These are phyloP conservation scores for Aplodontia rufa DNA, from an alignment of 2,113 vertebrate genomes.

Conservation along the genomic window DNA sequence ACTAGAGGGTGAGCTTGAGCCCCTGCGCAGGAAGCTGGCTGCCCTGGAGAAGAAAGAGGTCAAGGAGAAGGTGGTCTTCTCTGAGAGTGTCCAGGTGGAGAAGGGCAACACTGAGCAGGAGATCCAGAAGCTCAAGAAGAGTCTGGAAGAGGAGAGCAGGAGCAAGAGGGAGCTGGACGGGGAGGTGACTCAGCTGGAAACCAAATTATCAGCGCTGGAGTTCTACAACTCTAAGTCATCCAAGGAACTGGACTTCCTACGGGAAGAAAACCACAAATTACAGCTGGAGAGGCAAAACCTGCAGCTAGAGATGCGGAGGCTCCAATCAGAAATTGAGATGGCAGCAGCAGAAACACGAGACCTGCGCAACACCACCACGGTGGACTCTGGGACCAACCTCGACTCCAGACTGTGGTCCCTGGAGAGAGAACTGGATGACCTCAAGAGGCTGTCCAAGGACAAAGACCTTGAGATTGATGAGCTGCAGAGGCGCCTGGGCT, in stretches of 20 bases:
- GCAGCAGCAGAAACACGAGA: conserved; percentile 91
- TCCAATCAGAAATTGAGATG: conserved; percentile 95
- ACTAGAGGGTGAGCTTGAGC: conserved; percentile 92
- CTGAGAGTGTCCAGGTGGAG: conserved; percentile 96
- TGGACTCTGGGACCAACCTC: conserved; percentile 86
- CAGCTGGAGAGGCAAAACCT: conserved; percentile 95
- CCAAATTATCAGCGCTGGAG: conserved; percentile 91
- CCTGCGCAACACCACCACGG: conserved; percentile 83
- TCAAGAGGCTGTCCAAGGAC: conserved; percentile 88
- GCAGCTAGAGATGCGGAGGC: conserved; percentile 91
- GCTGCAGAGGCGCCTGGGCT: conserved; percentile 91
- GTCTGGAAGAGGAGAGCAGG: conserved; percentile 91
- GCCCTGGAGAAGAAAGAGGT: conserved; percentile 92
- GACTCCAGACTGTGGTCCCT: conserved; percentile 90
- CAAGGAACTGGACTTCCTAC: conserved; percentile 94
- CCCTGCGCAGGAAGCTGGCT: conserved; percentile 88
- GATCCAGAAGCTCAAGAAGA: conserved; percentile 91
- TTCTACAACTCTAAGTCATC: conserved; percentile 96
- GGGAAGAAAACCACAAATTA: conserved; percentile 94
- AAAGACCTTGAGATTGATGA: conserved; percentile 93
- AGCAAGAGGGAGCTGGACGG: conserved; percentile 90
- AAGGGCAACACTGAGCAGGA: conserved; percentile 93
- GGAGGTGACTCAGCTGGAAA: conserved; percentile 87
- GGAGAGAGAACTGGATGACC: conserved; percentile 92
- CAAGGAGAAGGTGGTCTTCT: conserved; percentile 95